Conservation (phyloP, 2,113 vertebrate species). For the Butastur rufipennis region DNA sequence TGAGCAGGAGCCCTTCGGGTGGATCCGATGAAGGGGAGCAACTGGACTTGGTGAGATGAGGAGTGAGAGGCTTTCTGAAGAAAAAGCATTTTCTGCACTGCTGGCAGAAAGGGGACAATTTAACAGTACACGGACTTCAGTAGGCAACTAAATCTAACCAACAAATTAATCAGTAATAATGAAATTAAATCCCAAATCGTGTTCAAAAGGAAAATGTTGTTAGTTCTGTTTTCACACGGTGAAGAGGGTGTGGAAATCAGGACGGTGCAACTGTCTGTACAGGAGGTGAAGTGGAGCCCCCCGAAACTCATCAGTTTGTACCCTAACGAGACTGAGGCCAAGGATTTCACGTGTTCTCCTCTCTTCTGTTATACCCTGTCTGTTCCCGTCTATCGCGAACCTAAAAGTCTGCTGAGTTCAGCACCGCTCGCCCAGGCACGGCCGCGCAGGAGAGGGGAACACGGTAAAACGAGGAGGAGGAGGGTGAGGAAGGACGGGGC, state of each 20-base stretch:
- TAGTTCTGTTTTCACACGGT: not conserved
- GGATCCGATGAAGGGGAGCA: not conserved
- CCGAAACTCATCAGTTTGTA: not conserved
- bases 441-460: not conserved
- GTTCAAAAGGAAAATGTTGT: not conserved
- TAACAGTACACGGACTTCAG: not conserved
- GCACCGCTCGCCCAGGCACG: fast-evolving
- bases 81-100: not conserved
- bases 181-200: not conserved
- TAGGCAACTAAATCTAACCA: not conserved
- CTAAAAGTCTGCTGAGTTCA: not conserved
- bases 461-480: not conserved
- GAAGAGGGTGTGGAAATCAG: not conserved
- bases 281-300: not conserved
- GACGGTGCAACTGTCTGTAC: not conserved
- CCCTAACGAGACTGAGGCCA: not conserved
- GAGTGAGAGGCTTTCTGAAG: not conserved
- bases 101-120: not conserved
- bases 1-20: not conserved
- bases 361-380: not conserved
- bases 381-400: not conserved
- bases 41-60: not conserved
- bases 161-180: not conserved
- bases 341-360: not conserved
- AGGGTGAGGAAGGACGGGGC: not conserved